Percentiles rank a stretch among this genome's conserved stretches.
These are phyloP conservation scores for Idris sp. DNA, from an alignment of 1,140 invertebrate genomes.

Conservation along the genomic window DNA sequence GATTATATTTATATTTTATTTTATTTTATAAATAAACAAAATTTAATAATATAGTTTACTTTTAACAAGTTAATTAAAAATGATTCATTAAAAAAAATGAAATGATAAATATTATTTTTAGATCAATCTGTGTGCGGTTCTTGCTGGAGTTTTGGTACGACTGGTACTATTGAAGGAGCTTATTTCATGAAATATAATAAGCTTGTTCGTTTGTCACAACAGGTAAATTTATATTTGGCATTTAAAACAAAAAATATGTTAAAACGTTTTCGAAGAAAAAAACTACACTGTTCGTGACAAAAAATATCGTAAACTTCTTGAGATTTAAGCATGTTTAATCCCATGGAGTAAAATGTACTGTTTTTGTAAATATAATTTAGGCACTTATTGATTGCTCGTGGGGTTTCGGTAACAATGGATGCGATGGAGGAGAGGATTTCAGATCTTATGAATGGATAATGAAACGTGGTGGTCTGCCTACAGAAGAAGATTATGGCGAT, in stretches of 20 bases:
- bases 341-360: too few species aligned
- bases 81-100: too few species aligned
- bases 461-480: conserved; percentile 92
- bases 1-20: conserved; percentile 35
- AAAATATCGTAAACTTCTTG: too few species aligned
- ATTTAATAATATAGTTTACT: too few species aligned
- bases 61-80: conserved; percentile 8
- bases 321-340: too few species aligned
- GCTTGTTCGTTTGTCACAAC: conserved; percentile 90
- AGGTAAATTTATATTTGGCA: conserved; percentile 74
- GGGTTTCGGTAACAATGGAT: conserved; percentile 96
- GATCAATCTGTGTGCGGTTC: conserved; percentile 98
- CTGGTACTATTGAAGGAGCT: conserved; percentile 94
- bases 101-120: too few species aligned
- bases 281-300: too few species aligned
- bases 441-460: conserved; percentile 95
- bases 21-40: too few species aligned
- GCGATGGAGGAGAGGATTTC: conserved; percentile 97
- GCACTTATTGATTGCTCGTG: conserved; percentile 97
- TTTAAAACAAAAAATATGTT: not conserved
- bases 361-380: conserved; percentile 71
- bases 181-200: conserved; percentile 90
- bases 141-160: conserved; percentile 97
- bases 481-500: conserved; percentile 92
- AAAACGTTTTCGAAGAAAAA: too few species aligned